A percentile compares a stretch with the other conserved stretches of the same genome.
These are phyloP conservation scores for Plebejus melissa DNA, from an alignment of 2,888 invertebrate genomes.

Conservation along the genomic window DNA sequence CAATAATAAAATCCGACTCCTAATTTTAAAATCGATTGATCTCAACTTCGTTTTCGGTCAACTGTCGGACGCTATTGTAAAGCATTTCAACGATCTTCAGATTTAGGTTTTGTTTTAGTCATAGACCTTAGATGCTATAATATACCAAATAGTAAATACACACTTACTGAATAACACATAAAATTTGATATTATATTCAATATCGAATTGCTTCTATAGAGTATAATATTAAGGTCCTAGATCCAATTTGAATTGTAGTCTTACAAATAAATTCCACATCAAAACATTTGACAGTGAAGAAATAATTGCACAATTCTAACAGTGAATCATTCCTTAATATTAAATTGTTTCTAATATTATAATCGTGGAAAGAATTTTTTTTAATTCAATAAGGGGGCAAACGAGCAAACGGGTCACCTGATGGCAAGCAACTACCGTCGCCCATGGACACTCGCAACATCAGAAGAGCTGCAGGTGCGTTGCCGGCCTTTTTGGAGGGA, in stretches of 20 bases:
- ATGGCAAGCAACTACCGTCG: too few relatives aligned
- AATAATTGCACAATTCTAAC: neutral
- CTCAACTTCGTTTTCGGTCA: neutral
- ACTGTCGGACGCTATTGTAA: neutral
- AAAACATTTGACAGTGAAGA: neutral
- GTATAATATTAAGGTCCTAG: neutral
- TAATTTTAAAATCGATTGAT: slow-evolving; percentile 11
- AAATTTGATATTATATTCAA: neutral
- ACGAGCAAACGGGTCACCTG: too few relatives aligned
- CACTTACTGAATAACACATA: neutral
- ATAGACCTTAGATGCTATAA: neutral
- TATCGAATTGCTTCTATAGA: neutral
- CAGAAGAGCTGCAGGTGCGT: too few relatives aligned
- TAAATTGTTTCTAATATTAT: neutral
- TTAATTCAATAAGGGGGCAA: too few relatives aligned
- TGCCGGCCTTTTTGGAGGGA: too few relatives aligned
- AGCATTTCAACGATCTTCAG: neutral
- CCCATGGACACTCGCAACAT: too few relatives aligned
- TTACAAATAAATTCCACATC: neutral
- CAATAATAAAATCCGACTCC: neutral
- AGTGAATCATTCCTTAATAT: neutral
- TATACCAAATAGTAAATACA: neutral
- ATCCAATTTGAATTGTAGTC: neutral
- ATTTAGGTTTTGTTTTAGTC: neutral
- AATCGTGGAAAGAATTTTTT: neutral